Conservation (phyloP, 2,797 vertebrate genomes). For the Morelia viridis region DNA sequence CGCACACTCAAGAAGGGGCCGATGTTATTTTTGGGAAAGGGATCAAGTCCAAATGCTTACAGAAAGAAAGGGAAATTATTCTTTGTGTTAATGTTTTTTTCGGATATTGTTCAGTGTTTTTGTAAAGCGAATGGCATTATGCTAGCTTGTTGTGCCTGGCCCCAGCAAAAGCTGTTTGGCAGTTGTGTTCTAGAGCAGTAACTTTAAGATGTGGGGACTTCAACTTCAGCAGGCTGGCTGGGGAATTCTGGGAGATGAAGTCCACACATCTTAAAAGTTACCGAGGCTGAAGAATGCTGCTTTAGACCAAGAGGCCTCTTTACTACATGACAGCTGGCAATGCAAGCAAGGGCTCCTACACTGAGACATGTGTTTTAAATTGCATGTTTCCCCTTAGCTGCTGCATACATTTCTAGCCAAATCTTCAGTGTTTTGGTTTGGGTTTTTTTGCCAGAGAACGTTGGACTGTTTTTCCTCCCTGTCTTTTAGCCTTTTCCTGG, state of each 20-base stretch:
- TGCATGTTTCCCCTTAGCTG: constrained; percentile 14
- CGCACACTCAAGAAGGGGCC: too few species aligned
- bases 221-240: neutral
- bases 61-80: neutral
- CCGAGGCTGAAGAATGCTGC: neutral
- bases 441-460: constrained; percentile 20
- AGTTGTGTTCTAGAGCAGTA: neutral
- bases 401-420: constrained; percentile 60
- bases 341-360: constrained; percentile 47
- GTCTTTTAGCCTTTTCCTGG: constrained; percentile 25
- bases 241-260: neutral
- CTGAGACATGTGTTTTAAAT: constrained; percentile 47
- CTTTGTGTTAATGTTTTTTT: neutral
- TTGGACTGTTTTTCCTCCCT: constrained; percentile 39
- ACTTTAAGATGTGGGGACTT: neutral
- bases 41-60: neutral
- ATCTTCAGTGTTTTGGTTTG: constrained; percentile 20
- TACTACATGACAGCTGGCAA: constrained; percentile 39
- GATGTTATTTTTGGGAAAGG: neutral
- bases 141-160: neutral
- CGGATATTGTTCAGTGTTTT: neutral
- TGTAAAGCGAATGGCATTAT: neutral
- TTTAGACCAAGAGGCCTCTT: constrained; percentile 14
- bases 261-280: neutral
- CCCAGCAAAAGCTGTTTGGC: neutral